Base-by-base conservation (phyloP, 2,797 vertebrate species). In the Echiichthys vipera region DNA sequence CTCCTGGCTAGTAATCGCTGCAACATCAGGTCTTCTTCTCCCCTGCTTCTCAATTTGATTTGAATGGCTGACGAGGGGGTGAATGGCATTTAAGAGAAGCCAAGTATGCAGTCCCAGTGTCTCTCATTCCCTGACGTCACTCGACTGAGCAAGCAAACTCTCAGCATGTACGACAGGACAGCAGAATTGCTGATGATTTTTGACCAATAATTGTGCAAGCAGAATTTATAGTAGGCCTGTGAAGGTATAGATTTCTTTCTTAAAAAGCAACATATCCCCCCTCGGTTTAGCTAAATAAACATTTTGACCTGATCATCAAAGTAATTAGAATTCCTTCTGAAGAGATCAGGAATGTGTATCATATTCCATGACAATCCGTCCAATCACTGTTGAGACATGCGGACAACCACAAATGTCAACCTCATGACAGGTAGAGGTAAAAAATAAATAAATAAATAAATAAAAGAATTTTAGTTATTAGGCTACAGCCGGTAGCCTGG, bases 41-140 rank as follows among this genome's bases (percentile, higher is more conserved):
- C 63, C 64, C 22, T 71, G 89, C 81, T 65, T 79, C 76, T 78
- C 64, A 50, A 74, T 85, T 80, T 85, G 84, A 91, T 92, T 88
- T 87, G 84, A 93, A 89, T 88, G 82, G 81, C 74, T 80, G 78
- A 83, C 72, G 83, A 80, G 42, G 34, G 39, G 34, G 22, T 71
- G 67, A 80, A 85, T 80, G 80, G 84, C 77, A 84, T 87, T 87
- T 84, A 84, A 84, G 67, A 79, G 78, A 71, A 77, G 82, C 72
- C 64, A 71, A 73, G 71, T 71, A 56, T 62, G 66, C 37, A 65
- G 67, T 63, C 67, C 67, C 65, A 80, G 71, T 51, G 57, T 84
- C 59, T 84, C 57, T 71, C 79, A 70, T 39, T 85, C 47, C 37
- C 15, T 4, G 37, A 24, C 15, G 65, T 74, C 77, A 75, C 59